Percentiles rank a stretch among this genome's conserved stretches.
phyloP scores from a whole-genome alignment of 2,113 vertebrate genomes.

The Phainopepla nitens region DNA sequence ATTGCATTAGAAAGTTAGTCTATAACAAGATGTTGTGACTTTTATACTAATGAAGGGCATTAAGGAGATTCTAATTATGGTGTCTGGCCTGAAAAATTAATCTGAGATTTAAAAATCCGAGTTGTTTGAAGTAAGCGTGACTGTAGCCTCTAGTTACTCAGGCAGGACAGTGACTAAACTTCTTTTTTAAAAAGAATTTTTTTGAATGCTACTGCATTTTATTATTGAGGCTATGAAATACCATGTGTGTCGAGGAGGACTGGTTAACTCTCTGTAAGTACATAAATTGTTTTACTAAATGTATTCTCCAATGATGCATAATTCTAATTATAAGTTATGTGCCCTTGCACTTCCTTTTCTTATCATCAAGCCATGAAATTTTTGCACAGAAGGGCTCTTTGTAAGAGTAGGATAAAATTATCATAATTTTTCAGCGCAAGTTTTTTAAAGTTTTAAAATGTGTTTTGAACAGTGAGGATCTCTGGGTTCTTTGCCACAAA shows the following conservation, averaged over 20 bases:
- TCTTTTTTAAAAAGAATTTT: background rate
- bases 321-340: background rate
- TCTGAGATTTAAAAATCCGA: slow-evolving; percentile 13
- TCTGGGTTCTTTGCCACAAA: background rate
- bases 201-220: background rate
- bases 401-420: background rate
- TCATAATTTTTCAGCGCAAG: background rate
- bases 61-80: slow-evolving; percentile 26
- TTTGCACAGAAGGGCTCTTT: background rate
- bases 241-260: background rate
- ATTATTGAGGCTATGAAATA: background rate
- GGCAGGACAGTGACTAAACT: background rate
- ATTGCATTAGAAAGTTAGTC: background rate
- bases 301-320: background rate
- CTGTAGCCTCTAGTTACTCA: background rate
- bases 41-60: slow-evolving; percentile 13
- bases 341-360: background rate
- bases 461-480: background rate
- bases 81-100: slow-evolving; percentile 6
- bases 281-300: background rate
- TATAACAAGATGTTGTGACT: slow-evolving; percentile 11
- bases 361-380: background rate
- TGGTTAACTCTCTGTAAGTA: background rate
- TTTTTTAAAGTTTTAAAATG: background rate
- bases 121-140: background rate